Base-by-base conservation (phyloP, 2,888 invertebrate species). In the Chrysodeixis includens region DNA sequence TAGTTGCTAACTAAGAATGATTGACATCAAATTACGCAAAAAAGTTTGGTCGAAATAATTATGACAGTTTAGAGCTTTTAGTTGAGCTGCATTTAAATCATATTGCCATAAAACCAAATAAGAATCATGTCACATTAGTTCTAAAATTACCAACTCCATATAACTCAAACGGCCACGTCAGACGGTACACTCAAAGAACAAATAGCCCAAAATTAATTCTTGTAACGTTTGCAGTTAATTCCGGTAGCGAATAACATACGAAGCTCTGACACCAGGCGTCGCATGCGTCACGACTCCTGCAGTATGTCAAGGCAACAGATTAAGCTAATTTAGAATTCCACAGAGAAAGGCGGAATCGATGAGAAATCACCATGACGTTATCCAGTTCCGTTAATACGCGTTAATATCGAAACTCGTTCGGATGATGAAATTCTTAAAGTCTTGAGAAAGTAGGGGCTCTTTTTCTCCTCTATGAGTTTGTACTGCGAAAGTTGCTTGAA, bases 151-250 rank as follows among this genome's bases (percentile, higher is more conserved):
- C 1, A 40, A 12, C 40, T 40, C n/a, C 1, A n/a, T 14, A n/a
- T 40, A 40, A 14, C 40, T 40, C 40, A n/a, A n/a, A n/a, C 4
- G 40, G n/a, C 14, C n/a, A 40, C 40, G 40, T 40, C 40, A 40
- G 40, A n/a, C 14, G 14, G 40, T 14, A 12, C 3, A 12, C n/a
- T 40, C 6, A 40, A 40, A 40, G n/a, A 40, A 40, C n/a, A 40
- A 40, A 40, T n/a, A 49, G 9, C 10, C 20, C 46, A 9, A 49
- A 49, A 49, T 49, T 10, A 49, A 49, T 49, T 49, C 46, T 49
- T 49, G 46, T 20, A 20, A 40, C 40, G 40, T 40, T 5, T 40
- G n/a, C 40, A 40, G 40, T n/a, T 40, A 9, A 20, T 49, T 18
- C 18, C 18, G 46, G 18, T 12, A 18, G 46, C 20, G 46, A 20